Evolutionary conservation across 2,888 invertebrate genomes (phyloP), one percentile per base, ranked within the genome.

Genomic region (Lasioglossum lativentre): DNA sequence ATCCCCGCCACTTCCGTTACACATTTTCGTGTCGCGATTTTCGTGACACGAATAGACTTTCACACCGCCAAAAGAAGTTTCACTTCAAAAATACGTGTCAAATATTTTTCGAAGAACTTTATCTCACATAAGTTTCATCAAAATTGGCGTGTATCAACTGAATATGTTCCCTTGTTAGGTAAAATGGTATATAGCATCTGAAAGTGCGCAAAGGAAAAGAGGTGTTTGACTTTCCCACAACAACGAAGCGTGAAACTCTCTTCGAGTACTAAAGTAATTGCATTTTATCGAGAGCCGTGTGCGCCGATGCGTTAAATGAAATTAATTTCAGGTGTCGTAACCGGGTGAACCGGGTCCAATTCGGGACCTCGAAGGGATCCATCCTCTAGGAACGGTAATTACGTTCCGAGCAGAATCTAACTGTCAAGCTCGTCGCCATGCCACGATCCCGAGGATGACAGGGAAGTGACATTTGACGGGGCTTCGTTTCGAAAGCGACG

Each of bases 401-500:
- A 78, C 84, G 77, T 23, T 34, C 81, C 81, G 75, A 63, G 83
- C 59, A 56, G 84, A 68, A 70, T 74, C 68, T 68, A 63, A 42
- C 30, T 47, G 56, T 56, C 52, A 38, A 23, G 52, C 47, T 52
- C 59, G 45, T 23, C 34, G 66, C 63, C 66, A 8, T 63, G 76
- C 72, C 56, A 59, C 73, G 68, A 47, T 77, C 83, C 30, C 40
- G 73, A 73, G 77, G n/a, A 84, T 77, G 83, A 78, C 47, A 73
- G 79, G 78, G 45, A 77, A 78, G 80, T 85, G 86, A 80, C 70
- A 77, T 71, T 63, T 59, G 75, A 79, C 75, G 66, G 27, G 34
- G 78, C 76, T 70, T 56, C 75, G 89, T 89, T 87, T 87, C 89
- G 88, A 89, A 89, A 88, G 76, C 75, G 72, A 71, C 75, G 75